Evolutionary conservation across 2,797 vertebrate genomes (phyloP), one percentile per base, ranked within the genome.

Genomic region (Spondyliosoma cantharus): DNA sequence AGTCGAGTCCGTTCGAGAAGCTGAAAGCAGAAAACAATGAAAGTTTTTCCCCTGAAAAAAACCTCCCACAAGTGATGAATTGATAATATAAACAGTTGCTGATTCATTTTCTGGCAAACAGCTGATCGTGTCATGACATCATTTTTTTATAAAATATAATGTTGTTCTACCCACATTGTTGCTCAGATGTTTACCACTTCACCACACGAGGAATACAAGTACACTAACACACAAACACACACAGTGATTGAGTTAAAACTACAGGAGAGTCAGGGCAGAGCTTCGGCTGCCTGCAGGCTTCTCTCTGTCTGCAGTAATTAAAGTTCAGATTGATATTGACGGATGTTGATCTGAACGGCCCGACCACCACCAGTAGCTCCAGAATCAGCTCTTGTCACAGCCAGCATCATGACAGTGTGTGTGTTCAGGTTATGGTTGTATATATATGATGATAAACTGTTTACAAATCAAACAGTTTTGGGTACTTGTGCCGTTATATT

Each of bases 201-300:
- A 54, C 45, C 24, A 60, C 46, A 27, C 6, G 48, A 50, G 17
- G 20, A 45, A 45, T 15, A 14, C 43, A 45, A 16, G 25, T 20
- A 46, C 13, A 57, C 29, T 59, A 2, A 60, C 7, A 71, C 29
- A 53, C 43, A 13, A 45, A 20, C 15, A 74, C 42, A 58, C 37
- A 45, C 29, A 54, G 15, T 16, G 22, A 71, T 65, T 56, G 54
- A 79, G 46, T 71, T 20, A 3, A 61, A 65, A 19, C 57, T 50
- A 27, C 48, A 22, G 57, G 25, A 66, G 84, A 90, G 86, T 5
- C 57, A 85, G 88, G 85, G 54, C 86, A 82, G 78, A 60, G 69
- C 60, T 12, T 7, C 19, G 8, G 4, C 54, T 57, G 81, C 78
- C 88, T 83, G 71, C 84, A 83, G 87, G 84, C 86, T 14, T 4